phyloP scores from a whole-genome alignment of 1,140 invertebrate species.

The Lethrus apterus region DNA sequence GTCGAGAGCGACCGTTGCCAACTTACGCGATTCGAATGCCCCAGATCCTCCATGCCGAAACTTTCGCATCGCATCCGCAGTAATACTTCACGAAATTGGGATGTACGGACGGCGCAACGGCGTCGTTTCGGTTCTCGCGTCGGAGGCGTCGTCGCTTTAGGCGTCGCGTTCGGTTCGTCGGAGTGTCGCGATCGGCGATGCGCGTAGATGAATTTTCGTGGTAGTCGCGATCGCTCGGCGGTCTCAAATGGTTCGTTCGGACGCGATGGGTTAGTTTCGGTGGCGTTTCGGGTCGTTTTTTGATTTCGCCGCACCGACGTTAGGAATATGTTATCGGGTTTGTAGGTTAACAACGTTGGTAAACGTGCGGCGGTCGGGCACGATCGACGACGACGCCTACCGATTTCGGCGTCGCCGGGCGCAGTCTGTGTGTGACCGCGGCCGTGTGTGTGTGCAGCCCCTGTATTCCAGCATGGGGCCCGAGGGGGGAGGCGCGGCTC shows the following conservation, averaged over 20 bases:
- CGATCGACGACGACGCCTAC: conserved; percentile 21
- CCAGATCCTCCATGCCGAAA: background rate
- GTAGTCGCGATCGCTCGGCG: too few species aligned
- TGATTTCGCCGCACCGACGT: background rate
- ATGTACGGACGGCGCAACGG: too few species aligned
- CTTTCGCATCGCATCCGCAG: too few species aligned
- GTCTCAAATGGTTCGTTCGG: too few species aligned
- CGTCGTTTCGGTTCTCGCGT: too few species aligned
- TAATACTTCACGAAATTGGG: too few species aligned
- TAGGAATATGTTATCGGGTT: background rate
- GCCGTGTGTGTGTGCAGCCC: conserved; percentile 35
- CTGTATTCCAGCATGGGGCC: conserved; percentile 39
- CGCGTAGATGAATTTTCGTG: too few species aligned
- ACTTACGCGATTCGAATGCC: conserved; percentile 1
- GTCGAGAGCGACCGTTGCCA: conserved; percentile 17
- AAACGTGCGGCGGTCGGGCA: conserved; percentile 10
- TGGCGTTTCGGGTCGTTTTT: background rate
- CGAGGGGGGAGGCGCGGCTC: conserved; percentile 39
- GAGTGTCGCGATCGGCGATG: background rate
- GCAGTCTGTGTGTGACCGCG: conserved; percentile 40
- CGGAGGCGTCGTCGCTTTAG: background rate
- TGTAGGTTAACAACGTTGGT: conserved; percentile 16
- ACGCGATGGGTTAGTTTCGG: background rate
- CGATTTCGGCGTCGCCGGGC: conserved; percentile 31
- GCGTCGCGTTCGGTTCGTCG: background rate